Evolutionary conservation across 2,113 vertebrate genomes (phyloP).

Genomic region (Saccopteryx leptura): DNA sequence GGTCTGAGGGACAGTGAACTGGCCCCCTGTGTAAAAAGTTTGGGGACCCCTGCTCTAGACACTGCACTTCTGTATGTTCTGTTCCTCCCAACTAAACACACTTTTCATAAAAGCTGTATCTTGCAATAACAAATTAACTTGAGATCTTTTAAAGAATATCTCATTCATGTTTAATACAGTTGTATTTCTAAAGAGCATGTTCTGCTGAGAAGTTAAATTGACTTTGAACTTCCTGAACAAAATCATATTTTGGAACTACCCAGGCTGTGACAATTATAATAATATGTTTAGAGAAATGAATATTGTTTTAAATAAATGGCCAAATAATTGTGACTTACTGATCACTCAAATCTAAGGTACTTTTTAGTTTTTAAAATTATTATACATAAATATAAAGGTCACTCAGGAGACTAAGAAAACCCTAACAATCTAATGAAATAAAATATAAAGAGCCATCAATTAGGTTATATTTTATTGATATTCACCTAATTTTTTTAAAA

Average conservation of each 20-base stretch:
- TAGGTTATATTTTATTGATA: no score
- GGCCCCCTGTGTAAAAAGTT: no score
- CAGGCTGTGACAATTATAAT: slow-evolving; percentile 20
- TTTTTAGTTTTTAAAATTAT: no score
- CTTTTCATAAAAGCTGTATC: neutral
- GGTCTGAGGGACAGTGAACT: no score
- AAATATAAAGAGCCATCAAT: no score
- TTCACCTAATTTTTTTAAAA: no score
- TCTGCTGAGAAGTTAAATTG: neutral
- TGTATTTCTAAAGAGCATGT: neutral
- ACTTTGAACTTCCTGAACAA: slow-evolving; percentile 13
- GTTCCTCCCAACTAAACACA: neutral
- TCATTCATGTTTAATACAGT: neutral
- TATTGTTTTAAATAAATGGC: slow-evolving; percentile 5
- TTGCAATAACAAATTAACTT: slow-evolving; percentile 10
- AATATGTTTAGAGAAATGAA: slow-evolving; percentile 30
- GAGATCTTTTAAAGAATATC: neutral
- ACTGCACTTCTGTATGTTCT: neutral
- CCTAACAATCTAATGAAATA: no score
- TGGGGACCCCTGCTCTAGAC: neutral
- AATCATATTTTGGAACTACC: slow-evolving; percentile 29
- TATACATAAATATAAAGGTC: no score
- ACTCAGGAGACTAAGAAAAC: no score
- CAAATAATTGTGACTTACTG: no score
- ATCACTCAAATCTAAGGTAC: no score